Conservation (phyloP, 2,797 vertebrate species). For the Coregonus ussuriensis region DNA sequence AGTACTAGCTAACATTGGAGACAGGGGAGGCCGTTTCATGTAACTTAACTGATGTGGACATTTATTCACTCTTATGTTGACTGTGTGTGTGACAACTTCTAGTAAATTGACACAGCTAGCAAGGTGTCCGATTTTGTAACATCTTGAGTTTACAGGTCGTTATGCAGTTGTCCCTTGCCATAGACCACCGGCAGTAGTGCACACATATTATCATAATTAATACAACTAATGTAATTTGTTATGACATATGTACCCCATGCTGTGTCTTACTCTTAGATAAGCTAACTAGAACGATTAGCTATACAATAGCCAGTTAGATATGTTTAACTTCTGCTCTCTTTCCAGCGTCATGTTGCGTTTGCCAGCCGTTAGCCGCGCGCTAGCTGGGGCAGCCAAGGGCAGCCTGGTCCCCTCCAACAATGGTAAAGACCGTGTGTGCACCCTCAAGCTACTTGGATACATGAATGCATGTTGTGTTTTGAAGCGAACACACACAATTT, state of each 20-base stretch:
- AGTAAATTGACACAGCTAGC: background rate
- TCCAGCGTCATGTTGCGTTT: conserved; percentile 80
- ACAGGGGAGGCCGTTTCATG: background rate
- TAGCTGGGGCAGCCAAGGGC: conserved; percentile 72
- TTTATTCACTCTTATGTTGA: background rate
- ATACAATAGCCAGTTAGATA: background rate
- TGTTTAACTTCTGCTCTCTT: conserved; percentile 5
- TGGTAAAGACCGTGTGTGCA: conserved; percentile 50
- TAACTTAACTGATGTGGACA: conserved; percentile 7
- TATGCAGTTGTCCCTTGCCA: background rate
- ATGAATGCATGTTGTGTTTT: background rate
- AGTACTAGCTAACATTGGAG: too few relatives aligned
- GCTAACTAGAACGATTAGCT: too few relatives aligned
- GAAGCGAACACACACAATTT: background rate
- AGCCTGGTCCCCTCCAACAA: conserved; percentile 61
- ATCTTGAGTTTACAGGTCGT: background rate
- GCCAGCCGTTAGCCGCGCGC: conserved; percentile 71
- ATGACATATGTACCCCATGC: too few relatives aligned
- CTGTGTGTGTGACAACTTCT: background rate
- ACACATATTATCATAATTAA: rapidly evolving
- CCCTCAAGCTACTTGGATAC: background rate
- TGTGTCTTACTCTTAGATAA: too few relatives aligned
- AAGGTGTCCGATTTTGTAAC: background rate
- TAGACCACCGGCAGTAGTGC: background rate
- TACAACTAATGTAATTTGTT: background rate